Conservation (phyloP, 2,797 vertebrate genomes). For the Lemur catta region DNA sequence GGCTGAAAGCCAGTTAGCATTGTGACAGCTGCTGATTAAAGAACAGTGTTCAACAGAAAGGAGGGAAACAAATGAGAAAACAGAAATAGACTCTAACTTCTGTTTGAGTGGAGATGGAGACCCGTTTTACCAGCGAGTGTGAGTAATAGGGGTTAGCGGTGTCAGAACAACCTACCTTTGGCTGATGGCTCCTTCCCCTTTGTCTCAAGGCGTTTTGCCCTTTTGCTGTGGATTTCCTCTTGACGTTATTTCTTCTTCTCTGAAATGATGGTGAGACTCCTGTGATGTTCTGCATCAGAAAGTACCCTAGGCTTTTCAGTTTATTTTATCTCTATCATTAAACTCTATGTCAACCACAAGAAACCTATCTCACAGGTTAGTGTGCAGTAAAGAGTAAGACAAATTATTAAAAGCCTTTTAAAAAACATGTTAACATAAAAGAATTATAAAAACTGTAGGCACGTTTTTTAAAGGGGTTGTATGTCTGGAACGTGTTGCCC, state of each 20-base stretch:
- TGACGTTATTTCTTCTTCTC: neutral
- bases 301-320: neutral
- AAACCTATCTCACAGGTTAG: neutral
- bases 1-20: neutral
- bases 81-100: neutral
- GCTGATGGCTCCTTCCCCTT: neutral
- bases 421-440: neutral
- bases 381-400: neutral
- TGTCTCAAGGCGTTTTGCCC: neutral
- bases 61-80: neutral
- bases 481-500: neutral
- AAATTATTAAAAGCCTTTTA: neutral
- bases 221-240: rapidly evolving
- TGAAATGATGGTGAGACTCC: neutral
- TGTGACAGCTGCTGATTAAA: neutral
- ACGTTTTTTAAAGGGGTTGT: neutral
- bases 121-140: neutral
- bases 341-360: neutral
- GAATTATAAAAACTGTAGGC: neutral
- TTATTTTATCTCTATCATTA: neutral
- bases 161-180: neutral
- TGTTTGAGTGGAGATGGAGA: neutral
- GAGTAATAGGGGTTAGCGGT: rapidly evolving
- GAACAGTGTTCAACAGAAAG: neutral
- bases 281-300: neutral